Evolutionary conservation across 2,888 invertebrate species (phyloP).

Genomic region (Chesias legatella): DNA sequence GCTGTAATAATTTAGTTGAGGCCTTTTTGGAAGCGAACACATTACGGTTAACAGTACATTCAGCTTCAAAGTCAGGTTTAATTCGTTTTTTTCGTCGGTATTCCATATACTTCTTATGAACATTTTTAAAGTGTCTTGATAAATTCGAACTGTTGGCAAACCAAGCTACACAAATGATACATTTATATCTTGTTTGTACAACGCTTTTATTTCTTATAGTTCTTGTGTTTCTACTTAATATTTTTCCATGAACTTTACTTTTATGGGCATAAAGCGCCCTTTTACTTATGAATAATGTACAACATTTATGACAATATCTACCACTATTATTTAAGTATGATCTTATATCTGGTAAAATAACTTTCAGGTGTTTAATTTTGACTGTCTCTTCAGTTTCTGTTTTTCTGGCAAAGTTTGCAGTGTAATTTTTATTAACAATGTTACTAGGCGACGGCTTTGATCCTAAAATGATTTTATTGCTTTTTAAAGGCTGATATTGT

Average conservation of each 20-base stretch:
- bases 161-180: conserved; percentile 33
- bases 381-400: background rate
- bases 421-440: conserved; percentile 7
- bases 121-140: conserved; percentile 33
- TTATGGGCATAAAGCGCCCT: conserved; percentile 33
- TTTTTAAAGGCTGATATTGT: conserved; percentile 10
- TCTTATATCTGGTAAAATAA: conserved; percentile 43
- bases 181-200: conserved; percentile 24
- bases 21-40: too few relatives aligned
- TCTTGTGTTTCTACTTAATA: conserved; percentile 3
- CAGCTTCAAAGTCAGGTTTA: background rate
- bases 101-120: conserved; percentile 25
- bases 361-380: conserved; percentile 23
- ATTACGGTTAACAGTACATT: too few relatives aligned
- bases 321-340: conserved; percentile 41
- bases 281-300: conserved; percentile 49
- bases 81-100: background rate
- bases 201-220: conserved; percentile 4
- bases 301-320: conserved; percentile 52
- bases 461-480: conserved; percentile 51
- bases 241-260: conserved; percentile 22
- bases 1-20: too few relatives aligned
- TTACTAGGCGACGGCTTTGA: conserved; percentile 49
- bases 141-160: conserved; percentile 30
- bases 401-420: background rate